These are phyloP conservation scores for Crotalus viridis DNA, from an alignment of 2,113 vertebrate species.

Conservation along the genomic window DNA sequence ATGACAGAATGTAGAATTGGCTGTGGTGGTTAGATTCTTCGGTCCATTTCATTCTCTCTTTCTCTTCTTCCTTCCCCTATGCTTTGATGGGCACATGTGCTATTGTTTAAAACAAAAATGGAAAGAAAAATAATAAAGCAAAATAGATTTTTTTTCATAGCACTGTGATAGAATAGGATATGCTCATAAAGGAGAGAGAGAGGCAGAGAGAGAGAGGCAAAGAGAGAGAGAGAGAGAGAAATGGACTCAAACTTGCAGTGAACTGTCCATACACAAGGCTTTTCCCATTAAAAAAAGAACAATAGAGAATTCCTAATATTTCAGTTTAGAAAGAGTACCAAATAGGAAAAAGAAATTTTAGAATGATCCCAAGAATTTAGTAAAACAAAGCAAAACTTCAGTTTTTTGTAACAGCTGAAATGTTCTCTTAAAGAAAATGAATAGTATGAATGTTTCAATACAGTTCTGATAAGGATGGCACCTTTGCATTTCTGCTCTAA, in stretches of 20 bases:
- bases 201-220: no score
- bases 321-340: background rate
- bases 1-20: background rate
- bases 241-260: background rate
- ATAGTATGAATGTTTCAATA: background rate
- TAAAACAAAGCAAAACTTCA: background rate
- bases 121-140: background rate
- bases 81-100: background rate
- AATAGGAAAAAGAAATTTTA: background rate
- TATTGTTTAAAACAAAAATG: background rate
- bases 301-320: background rate
- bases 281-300: background rate
- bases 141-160: background rate
- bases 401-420: background rate
- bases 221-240: background rate
- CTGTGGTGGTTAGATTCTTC: no score
- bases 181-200: background rate
- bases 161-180: background rate
- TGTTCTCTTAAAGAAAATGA: background rate
- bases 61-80: background rate
- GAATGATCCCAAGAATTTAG: background rate
- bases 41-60: background rate
- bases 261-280: background rate
- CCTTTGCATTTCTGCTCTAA: background rate
- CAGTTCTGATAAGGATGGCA: background rate